Conservation (phyloP, 2,888 invertebrate genomes). For the Volucella bombylans region DNA sequence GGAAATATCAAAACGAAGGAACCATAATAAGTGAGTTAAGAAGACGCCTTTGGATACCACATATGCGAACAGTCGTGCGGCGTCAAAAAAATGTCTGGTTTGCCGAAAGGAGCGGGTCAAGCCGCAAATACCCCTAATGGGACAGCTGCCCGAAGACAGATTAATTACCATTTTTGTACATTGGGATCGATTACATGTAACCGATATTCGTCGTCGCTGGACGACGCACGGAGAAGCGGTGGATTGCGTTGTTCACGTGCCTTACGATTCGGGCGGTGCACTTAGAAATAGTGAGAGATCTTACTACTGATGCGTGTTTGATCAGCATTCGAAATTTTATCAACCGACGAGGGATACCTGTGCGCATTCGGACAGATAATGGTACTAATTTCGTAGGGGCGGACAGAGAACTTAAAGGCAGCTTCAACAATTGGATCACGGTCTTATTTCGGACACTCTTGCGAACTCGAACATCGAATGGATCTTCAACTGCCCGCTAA, state of each 20-base stretch:
- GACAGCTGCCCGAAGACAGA: slow-evolving; percentile 49
- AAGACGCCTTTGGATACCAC: slow-evolving; percentile 7
- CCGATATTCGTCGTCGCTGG: slow-evolving; percentile 3
- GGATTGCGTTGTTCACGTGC: too few relatives aligned
- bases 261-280: too few relatives aligned
- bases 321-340: too few relatives aligned
- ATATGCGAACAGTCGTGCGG: slow-evolving; percentile 13
- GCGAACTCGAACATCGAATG: background rate
- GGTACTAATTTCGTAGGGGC: slow-evolving; percentile 50
- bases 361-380: slow-evolving; percentile 34
- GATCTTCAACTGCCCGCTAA: too few relatives aligned
- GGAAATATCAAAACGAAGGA: slow-evolving; percentile 11
- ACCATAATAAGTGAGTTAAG: slow-evolving; percentile 8
- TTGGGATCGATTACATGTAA: slow-evolving; percentile 60
- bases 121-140: slow-evolving; percentile 59
- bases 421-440: background rate
- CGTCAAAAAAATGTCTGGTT: slow-evolving; percentile 15
- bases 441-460: too few relatives aligned
- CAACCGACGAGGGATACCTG: slow-evolving; percentile 26
- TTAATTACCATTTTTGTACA: slow-evolving; percentile 51
- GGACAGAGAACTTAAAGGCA: slow-evolving; percentile 24
- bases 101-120: slow-evolving; percentile 12
- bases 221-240: too few relatives aligned
- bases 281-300: too few relatives aligned
- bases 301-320: too few relatives aligned